Evolutionary conservation across 2,888 invertebrate genomes (phyloP).

Genomic region (Dendrolimus houi): DNA sequence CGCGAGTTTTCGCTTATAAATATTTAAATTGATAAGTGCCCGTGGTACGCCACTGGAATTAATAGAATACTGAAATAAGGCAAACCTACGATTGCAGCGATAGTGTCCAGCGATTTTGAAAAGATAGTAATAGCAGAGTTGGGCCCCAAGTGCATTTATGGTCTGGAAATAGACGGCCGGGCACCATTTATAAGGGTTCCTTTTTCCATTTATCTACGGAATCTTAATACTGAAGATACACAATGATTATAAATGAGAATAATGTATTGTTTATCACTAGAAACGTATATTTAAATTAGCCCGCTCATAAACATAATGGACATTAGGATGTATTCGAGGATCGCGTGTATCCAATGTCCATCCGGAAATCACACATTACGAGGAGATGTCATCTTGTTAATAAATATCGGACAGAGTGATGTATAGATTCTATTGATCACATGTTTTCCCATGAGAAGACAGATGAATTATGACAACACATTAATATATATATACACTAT

Average conservation of each 20-base stretch:
- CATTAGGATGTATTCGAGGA: background rate
- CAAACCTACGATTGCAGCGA: too few species aligned
- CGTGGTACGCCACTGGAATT: too few species aligned
- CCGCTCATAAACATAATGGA: background rate
- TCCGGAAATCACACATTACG: slow-evolving; percentile 24
- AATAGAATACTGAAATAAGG: too few species aligned
- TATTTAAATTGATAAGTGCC: too few species aligned
- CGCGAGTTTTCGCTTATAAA: too few species aligned
- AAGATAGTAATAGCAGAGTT: too few species aligned
- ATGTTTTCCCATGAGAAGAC: slow-evolving; percentile 9
- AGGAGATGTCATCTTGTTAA: slow-evolving; percentile 15
- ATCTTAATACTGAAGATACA: too few species aligned
- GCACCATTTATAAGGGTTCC: too few species aligned
- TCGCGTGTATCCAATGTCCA: slow-evolving; percentile 4
- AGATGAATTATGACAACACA: background rate
- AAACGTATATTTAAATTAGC: background rate
- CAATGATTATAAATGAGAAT: background rate
- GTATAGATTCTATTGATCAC: slow-evolving; percentile 12
- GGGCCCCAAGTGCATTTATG: too few species aligned
- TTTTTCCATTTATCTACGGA: too few species aligned
- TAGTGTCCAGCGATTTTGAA: too few species aligned
- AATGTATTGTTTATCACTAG: background rate
- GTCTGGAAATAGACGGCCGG: too few species aligned
- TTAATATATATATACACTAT: background rate
- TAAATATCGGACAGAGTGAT: slow-evolving; percentile 23